Evolutionary conservation across 2,888 invertebrate genomes (phyloP), one percentile per base, ranked within the genome.

Genomic region (Yponomeuta evonymella): DNA sequence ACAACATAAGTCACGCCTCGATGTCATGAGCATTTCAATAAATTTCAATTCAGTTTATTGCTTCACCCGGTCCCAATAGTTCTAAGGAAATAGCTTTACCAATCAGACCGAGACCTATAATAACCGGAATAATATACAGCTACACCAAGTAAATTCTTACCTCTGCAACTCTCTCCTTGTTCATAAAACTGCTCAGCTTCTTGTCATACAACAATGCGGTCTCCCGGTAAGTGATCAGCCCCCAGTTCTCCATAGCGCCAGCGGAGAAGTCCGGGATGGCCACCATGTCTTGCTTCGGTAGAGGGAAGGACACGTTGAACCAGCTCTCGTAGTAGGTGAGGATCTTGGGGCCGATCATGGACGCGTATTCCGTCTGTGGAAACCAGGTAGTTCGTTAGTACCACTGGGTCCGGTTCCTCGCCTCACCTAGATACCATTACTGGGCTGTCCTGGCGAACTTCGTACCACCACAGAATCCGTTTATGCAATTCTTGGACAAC

Each of bases 181-280:
- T 94, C n/a, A 93, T 79, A 73, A 94, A 91, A 0, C 95, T 94
- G 0, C 95, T 94, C 51, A 94, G 88, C 48, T 93, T 87, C 64
- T 93, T 90, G 70, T 96, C 95, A 77, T 94, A 96, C 4, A 97
- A 87, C 74, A 97, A 83, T 0, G 94, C 94, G 0, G 95, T 94
- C 82, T 97, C 97, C 71, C 90, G 76, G 88, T 97, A 98, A 0
- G 97, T 97, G 75, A 98, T 95, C 72, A 98, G 90, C 2, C 97
- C 95, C 96, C 96, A 96, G 83, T 93, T 93, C 83, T 93, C 93
- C 96, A 96, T 96, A 72, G 96, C 96, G 0, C 95, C 95, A 0
- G 96, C 95, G 2, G 93, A 89, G 86, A 96, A 96, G 86, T 97
- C 96, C 0, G 96, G 96, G 69, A 97, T 94, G 10, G 96, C 96